phyloP scores from a whole-genome alignment of 1,140 invertebrate species.

The Pogonomyrmex californicus region DNA sequence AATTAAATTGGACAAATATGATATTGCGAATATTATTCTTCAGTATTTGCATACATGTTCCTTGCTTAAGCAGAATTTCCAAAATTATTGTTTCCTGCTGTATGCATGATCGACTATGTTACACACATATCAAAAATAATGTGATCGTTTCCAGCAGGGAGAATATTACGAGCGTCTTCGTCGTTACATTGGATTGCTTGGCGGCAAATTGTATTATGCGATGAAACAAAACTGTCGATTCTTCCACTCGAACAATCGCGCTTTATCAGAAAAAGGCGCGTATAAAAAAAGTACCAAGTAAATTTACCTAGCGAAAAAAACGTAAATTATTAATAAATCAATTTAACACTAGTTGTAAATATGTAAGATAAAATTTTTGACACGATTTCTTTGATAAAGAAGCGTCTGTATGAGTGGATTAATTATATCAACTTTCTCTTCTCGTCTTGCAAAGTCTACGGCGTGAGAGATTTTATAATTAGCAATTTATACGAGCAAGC shows the following conservation, averaged over 20 bases:
- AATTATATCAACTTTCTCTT: background rate
- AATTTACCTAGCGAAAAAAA: background rate
- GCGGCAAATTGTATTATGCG: too few species aligned
- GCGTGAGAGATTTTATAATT: constrained; percentile 10
- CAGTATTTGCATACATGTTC: background rate
- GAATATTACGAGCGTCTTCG: constrained; percentile 42
- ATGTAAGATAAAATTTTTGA: background rate
- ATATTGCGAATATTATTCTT: background rate
- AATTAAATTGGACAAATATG: background rate
- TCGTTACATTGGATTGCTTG: background rate
- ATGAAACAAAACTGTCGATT: constrained; percentile 30
- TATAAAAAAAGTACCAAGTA: background rate
- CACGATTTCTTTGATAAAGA: background rate
- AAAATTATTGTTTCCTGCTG: constrained; percentile 29
- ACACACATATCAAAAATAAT: constrained; percentile 12
- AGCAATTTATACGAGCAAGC: background rate
- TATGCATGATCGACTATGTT: constrained; percentile 31
- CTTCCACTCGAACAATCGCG: constrained; percentile 4
- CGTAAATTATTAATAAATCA: background rate
- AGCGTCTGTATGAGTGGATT: background rate
- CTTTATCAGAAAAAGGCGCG: background rate
- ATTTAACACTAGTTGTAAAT: background rate
- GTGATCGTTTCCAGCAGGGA: background rate
- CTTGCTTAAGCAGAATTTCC: constrained; percentile 36
- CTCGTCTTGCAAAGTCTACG: background rate